Evolutionary conservation across 2,888 invertebrate genomes (phyloP), one percentile per base, ranked within the genome.

Genomic region (Apotomis betuletana): DNA sequence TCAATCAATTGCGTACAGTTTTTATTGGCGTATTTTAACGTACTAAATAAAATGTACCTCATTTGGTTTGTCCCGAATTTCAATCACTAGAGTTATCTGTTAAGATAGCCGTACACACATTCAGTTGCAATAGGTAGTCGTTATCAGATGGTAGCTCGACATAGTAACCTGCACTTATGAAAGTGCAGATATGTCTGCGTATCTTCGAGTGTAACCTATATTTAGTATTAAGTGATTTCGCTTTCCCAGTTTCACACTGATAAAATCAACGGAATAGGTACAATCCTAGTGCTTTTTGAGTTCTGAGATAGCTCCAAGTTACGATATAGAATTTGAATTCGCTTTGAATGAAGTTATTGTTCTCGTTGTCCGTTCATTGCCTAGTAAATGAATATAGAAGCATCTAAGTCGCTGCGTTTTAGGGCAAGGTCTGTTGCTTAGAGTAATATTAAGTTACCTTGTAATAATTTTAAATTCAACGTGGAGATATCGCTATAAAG

Each of bases 111-210:
- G 49, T 44, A 46, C 27, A 27, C 27, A 27, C 27, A 44, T 55
- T 13, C 41, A 54, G 46, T 10, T 38, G 59, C 46, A 65, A 55
- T 63, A n/a, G n/a, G n/a, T n/a, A 58, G 3, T 59, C n/a, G 59
- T 49, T 70, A 70, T 70, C 70, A 38, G 60, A 67, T 61, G 61
- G 10, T 67, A 59, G 64, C 54, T 13, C n/a, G 72, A 63, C 72
- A 72, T 46, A 68, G 61, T 71, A 71, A 71, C 71, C 71, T 65
- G 55, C 8, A 13, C 54, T 41, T 41, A 27, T 27, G 27, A 27
- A 62, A 36, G 49, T 60, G 41, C 27, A 41, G 36, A 41, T 60
- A 15, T 13, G 15, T 52, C 27, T 6, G 9, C 49, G 62, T 72
- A 68, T 72, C 61, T 57, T 61, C 58, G 46, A 68, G 15, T 52